These are phyloP conservation scores for Myotis brandtii DNA, from an alignment of 2,113 vertebrate genomes.

Conservation along the genomic window DNA sequence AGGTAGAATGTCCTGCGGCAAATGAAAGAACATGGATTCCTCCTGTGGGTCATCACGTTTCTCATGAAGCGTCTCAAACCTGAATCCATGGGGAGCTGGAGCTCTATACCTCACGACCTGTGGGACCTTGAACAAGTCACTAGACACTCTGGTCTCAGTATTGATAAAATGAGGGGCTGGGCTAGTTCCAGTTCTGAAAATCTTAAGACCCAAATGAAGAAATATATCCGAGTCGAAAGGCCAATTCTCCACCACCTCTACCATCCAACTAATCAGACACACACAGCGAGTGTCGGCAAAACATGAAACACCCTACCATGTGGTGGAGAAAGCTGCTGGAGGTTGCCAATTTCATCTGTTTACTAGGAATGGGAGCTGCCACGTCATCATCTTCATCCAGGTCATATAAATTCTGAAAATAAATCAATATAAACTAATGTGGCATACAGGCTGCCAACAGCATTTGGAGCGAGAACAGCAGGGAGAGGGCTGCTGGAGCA, in stretches of 20 bases:
- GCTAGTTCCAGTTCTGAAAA: neutral
- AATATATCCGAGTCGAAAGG: neutral
- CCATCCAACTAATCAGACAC: neutral
- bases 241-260: neutral
- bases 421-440: neutral
- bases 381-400: constrained; percentile 87
- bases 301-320: constrained; percentile 81
- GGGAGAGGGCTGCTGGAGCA: neutral
- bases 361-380: constrained; percentile 84
- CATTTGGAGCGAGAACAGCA: neutral
- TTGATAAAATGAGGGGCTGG: neutral
- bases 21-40: neutral
- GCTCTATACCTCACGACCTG: neutral
- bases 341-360: constrained; percentile 94
- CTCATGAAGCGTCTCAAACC: neutral
- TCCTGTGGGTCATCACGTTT: neutral
- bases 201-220: neutral
- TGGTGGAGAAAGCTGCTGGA: constrained; percentile 88
- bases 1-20: neutral
- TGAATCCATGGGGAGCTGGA: neutral
- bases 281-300: neutral
- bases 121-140: neutral
- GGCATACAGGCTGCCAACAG: neutral
- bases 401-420: constrained; percentile 84
- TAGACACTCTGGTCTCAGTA: neutral